phyloP scores from a whole-genome alignment of 2,797 vertebrate species.

The Selene dorsalis region DNA sequence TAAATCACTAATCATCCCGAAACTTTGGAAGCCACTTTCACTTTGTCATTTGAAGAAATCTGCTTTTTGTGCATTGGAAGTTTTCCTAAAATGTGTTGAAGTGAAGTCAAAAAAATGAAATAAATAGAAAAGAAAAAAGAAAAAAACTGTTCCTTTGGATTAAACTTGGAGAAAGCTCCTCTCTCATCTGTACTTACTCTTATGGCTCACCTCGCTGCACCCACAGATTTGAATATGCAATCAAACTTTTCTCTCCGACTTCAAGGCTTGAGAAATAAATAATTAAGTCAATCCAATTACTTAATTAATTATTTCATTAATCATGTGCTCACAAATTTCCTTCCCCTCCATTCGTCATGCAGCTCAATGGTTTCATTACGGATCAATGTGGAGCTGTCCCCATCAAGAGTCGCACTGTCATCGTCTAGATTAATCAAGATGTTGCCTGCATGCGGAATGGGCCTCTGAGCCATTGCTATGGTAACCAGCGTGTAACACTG shows the following conservation, averaged over 20 bases:
- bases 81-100: constrained; percentile 1
- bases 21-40: constrained; percentile 36
- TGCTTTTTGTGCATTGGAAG: constrained; percentile 12
- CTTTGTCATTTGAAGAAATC: constrained; percentile 33
- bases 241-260: constrained; percentile 69
- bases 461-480: constrained; percentile 60
- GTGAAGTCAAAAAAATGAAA: no score
- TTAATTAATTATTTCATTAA: constrained; percentile 84
- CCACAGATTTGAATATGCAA: constrained; percentile 55
- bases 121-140: neutral
- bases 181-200: constrained; percentile 12
- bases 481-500: constrained; percentile 61
- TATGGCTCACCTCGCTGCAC: constrained; percentile 48
- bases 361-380: constrained; percentile 84
- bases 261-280: constrained; percentile 77
- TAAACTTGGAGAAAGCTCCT: constrained; percentile 2
- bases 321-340: constrained; percentile 79
- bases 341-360: constrained; percentile 79
- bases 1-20: constrained; percentile 55
- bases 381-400: constrained; percentile 84
- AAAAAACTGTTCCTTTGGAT: constrained; percentile 8
- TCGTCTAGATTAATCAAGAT: constrained; percentile 89
- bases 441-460: constrained; percentile 79
- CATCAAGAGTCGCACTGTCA: constrained; percentile 82
- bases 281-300: constrained; percentile 77